These are phyloP conservation scores for Sinocyclocheilus rhinocerous DNA, from an alignment of 2,113 vertebrate genomes.

Conservation along the genomic window DNA sequence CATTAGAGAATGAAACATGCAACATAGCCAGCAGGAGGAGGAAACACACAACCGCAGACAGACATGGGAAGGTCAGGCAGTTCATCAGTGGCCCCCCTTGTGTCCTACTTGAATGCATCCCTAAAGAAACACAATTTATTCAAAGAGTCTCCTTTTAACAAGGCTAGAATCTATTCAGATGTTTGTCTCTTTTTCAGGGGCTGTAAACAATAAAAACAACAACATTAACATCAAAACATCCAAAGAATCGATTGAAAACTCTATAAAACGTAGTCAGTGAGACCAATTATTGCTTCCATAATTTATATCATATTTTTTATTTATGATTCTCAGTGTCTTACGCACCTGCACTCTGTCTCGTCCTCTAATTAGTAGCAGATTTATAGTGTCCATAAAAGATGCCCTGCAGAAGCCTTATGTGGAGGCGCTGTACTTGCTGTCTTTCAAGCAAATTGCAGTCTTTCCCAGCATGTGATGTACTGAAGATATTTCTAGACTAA, in stretches of 20 bases:
- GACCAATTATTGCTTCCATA: neutral
- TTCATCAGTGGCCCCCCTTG: constrained; percentile 4
- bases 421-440: neutral
- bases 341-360: constrained; percentile 9
- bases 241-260: neutral
- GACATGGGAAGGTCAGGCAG: constrained; percentile 10
- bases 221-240: constrained; percentile 1
- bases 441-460: constrained; percentile 21
- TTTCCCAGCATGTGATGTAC: constrained; percentile 7
- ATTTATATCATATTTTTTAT: constrained; percentile 1
- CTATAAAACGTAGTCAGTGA: neutral
- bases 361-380: constrained; percentile 23
- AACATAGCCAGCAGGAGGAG: neutral
- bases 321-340: constrained; percentile 11
- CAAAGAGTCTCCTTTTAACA: neutral
- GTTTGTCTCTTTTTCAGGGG: neutral
- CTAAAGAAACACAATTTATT: constrained; percentile 1
- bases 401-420: constrained; percentile 1
- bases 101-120: constrained; percentile 16
- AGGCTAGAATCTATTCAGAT: neutral
- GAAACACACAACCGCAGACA: constrained; percentile 1
- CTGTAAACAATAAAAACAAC: neutral
- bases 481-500: constrained; percentile 20
- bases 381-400: constrained; percentile 32
- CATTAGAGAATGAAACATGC: constrained; percentile 15